Conservation (phyloP, 2,113 vertebrate species). For the Prinia subflava region DNA sequence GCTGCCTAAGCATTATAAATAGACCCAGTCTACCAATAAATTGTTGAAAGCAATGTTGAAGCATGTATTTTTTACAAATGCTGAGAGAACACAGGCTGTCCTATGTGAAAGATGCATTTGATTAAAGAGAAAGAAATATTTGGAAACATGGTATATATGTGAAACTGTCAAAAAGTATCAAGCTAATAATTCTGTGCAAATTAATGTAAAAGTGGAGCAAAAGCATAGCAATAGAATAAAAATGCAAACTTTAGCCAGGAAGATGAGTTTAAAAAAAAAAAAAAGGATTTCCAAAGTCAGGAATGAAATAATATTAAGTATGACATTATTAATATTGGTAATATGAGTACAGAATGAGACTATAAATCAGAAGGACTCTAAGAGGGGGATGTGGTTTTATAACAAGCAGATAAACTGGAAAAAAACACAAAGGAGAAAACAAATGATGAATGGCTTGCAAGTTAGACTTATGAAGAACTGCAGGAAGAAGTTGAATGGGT, state of each 20-base stretch:
- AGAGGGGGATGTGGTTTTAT: not conserved
- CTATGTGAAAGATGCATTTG: not conserved
- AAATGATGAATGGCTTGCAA: not conserved
- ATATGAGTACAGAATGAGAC: not conserved
- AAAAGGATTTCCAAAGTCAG: not conserved
- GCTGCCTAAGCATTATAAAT: not conserved
- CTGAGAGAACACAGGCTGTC: not conserved
- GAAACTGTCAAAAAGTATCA: not conserved
- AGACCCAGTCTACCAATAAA: not conserved
- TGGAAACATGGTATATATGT: not conserved
- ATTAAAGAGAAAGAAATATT: not conserved
- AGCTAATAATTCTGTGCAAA: not conserved
- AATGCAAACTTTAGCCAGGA: not conserved
- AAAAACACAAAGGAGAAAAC: not conserved
- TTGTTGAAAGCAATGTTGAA: not conserved
- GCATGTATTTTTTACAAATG: not conserved
- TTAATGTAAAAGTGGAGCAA: not conserved
- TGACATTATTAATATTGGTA: not conserved
- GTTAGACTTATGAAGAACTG: not conserved
- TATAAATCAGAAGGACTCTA: not conserved
- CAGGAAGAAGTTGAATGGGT: not conserved
- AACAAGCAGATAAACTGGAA: not conserved
- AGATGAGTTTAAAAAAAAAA: not conserved
- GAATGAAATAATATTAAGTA: not conserved
- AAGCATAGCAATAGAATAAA: not conserved